Evolutionary conservation across 64 coral and sea anemone genomes (phyloP).

Genomic region (Montipora sp.): DNA sequence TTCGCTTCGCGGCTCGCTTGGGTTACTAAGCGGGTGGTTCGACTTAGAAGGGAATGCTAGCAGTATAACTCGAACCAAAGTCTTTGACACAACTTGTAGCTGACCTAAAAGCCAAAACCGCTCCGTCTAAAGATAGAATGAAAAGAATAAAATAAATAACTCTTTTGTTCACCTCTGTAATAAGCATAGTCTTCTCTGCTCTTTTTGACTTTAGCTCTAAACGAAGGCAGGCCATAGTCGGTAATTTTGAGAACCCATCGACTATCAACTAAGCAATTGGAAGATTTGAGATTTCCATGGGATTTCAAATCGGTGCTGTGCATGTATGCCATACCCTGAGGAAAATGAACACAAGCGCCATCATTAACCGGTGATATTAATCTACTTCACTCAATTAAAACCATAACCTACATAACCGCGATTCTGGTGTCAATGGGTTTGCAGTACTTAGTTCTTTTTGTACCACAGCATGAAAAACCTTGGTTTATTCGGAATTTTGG

Average conservation of each 20-base stretch:
- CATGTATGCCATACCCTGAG: slow-evolving; percentile 95
- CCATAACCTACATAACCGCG: background rate
- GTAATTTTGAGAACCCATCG: slow-evolving; percentile 97
- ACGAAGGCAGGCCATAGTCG: slow-evolving; percentile 92
- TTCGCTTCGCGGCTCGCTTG: too few relatives aligned
- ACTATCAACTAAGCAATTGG: slow-evolving; percentile 96
- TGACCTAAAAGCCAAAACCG: too few relatives aligned
- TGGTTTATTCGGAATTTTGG: too few relatives aligned
- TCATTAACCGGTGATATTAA: background rate
- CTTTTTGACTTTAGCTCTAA: slow-evolving; percentile 89
- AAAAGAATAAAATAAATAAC: background rate
- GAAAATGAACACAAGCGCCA: background rate
- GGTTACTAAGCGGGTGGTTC: too few relatives aligned
- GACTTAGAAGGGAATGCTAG: too few relatives aligned
- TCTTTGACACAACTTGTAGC: too few relatives aligned
- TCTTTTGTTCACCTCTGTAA: slow-evolving; percentile 58
- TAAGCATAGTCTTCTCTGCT: slow-evolving; percentile 66
- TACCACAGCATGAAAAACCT: too few relatives aligned
- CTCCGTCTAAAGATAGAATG: background rate
- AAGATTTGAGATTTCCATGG: slow-evolving; percentile 95
- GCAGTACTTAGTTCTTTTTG: too few relatives aligned
- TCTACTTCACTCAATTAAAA: background rate
- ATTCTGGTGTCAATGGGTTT: too few relatives aligned
- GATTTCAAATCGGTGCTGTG: slow-evolving; percentile 92
- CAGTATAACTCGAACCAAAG: too few relatives aligned